These are phyloP conservation scores for Platycnemis pennipes DNA, from an alignment of 2,888 invertebrate genomes.

Conservation along the genomic window DNA sequence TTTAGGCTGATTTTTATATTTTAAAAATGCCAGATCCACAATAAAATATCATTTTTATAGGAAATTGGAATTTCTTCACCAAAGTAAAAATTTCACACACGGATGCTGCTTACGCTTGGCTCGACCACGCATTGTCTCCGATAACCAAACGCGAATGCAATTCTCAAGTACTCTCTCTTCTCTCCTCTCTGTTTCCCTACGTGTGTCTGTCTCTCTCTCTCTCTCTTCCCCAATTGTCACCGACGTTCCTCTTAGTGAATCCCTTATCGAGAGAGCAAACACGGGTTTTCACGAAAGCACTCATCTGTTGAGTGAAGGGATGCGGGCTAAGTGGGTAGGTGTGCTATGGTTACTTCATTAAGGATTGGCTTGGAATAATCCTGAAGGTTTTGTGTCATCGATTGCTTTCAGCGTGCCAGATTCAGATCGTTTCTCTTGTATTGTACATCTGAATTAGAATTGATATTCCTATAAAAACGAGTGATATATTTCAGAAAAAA, in stretches of 20 bases:
- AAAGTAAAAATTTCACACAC: no score
- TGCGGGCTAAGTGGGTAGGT: neutral
- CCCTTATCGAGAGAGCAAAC: neutral
- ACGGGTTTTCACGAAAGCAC: neutral
- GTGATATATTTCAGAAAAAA: no score
- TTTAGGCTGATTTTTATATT: no score
- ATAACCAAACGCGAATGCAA: neutral
- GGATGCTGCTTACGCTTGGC: neutral
- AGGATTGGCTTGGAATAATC: no score
- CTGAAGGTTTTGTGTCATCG: no score
- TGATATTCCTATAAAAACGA: no score
- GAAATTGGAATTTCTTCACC: no score
- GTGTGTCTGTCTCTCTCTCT: neutral
- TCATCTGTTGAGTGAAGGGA: neutral
- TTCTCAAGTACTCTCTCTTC: neutral
- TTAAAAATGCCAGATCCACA: no score
- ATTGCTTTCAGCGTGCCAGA: neutral
- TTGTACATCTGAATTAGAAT: no score
- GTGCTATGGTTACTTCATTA: neutral
- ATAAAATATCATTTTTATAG: no score
- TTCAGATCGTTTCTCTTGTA: no score
- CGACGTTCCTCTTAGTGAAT: neutral
- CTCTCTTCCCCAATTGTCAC: neutral
- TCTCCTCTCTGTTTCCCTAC: no score
- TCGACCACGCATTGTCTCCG: neutral